phyloP scores from a whole-genome alignment of 2,888 invertebrate genomes.

The Cheilosia urbana region DNA sequence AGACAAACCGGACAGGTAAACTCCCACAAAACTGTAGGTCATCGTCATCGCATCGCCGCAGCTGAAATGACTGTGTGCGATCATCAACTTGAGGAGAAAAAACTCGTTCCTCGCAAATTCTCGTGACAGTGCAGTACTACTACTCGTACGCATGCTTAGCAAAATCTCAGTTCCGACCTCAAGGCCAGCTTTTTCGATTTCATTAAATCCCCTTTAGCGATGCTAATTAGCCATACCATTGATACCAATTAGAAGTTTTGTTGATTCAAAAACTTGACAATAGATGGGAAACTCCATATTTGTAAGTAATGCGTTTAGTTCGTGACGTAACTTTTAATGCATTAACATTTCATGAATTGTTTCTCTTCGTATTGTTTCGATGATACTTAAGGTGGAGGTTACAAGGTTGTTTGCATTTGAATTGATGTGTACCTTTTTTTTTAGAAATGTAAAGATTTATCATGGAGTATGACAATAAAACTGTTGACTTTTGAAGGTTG shows the following conservation, averaged over 20 bases:
- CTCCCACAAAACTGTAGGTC: slow-evolving; percentile 10
- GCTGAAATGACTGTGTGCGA: too few relatives aligned
- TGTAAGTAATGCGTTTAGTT: neutral
- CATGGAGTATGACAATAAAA: too few relatives aligned
- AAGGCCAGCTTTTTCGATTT: neutral
- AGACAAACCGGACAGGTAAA: slow-evolving; percentile 5
- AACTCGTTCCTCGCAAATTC: too few relatives aligned
- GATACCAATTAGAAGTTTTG: slow-evolving; percentile 49
- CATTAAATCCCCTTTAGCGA: slow-evolving; percentile 9
- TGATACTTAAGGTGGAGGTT: too few relatives aligned
- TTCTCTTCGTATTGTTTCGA: too few relatives aligned
- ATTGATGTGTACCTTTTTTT: too few relatives aligned
- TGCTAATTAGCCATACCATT: slow-evolving; percentile 42
- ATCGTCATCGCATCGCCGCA: neutral
- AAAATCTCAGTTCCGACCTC: slow-evolving; percentile 33
- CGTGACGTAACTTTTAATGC: too few relatives aligned
- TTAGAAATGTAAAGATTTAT: too few relatives aligned
- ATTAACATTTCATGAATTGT: too few relatives aligned
- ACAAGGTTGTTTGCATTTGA: too few relatives aligned
- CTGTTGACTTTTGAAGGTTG: too few relatives aligned
- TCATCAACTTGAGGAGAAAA: too few relatives aligned
- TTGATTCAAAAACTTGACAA: neutral
- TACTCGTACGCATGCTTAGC: neutral
- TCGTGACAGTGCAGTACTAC: neutral
- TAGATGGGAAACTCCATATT: neutral